phyloP scores from a whole-genome alignment of 2,797 vertebrate species.

The Myiotriccus ornatus region DNA sequence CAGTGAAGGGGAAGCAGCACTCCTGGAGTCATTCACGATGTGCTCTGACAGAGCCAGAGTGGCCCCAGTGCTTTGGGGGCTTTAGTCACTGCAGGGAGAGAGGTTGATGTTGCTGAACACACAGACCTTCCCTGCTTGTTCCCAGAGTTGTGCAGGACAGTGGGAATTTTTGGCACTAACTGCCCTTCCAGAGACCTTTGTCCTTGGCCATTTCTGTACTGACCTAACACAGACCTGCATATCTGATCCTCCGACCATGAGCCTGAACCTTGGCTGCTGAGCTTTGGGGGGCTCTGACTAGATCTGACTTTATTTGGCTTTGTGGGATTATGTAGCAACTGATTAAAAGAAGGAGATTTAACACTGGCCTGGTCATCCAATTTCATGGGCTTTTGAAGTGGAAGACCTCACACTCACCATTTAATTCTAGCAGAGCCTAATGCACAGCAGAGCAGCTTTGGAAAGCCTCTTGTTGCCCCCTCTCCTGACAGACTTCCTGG shows the following conservation, averaged over 20 bases:
- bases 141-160: background rate
- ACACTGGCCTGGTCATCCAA: background rate
- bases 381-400: background rate
- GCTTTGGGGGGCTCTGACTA: background rate
- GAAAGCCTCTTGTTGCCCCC: background rate
- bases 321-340: background rate
- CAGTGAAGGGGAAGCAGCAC: background rate
- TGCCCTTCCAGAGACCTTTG: background rate
- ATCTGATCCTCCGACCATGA: background rate
- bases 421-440: background rate
- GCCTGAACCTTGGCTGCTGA: background rate
- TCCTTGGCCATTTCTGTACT: background rate
- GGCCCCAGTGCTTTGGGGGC: background rate
- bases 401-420: background rate
- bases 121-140: background rate
- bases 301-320: background rate
- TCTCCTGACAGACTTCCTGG: background rate
- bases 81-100: background rate
- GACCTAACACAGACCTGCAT: accelerated
- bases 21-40: accelerated
- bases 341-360: background rate
- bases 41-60: background rate
- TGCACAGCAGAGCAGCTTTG: background rate
- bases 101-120: background rate
- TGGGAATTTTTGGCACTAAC: background rate